A percentile compares a stretch with the other conserved stretches of the same genome.
Conservation (phyloP, 2,888 invertebrate species). For the Listrodromus nycthemerus region DNA sequence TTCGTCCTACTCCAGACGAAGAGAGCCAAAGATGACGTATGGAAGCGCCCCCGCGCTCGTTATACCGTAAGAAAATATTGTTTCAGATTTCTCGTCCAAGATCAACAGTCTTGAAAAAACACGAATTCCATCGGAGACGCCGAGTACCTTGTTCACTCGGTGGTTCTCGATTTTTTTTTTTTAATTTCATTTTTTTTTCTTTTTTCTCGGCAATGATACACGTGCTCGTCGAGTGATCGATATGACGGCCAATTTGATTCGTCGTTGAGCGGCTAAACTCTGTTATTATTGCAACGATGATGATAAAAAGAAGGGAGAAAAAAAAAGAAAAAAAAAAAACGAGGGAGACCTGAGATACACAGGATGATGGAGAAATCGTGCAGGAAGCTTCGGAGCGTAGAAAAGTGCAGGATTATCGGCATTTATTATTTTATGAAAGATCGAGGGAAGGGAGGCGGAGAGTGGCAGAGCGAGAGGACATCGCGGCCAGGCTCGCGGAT, state of each 20-base stretch:
- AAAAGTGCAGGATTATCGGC: slow-evolving; percentile 17
- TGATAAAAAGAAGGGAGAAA: background rate
- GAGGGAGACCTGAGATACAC: background rate
- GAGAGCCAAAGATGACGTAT: background rate
- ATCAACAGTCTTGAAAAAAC: slow-evolving; percentile 61
- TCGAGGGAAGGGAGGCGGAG: background rate
- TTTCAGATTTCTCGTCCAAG: slow-evolving; percentile 22
- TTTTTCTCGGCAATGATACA: background rate
- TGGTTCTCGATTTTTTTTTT: background rate
- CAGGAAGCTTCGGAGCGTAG: slow-evolving; percentile 8
- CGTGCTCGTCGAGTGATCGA: background rate
- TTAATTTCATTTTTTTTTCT: background rate
- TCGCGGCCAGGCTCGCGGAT: background rate
- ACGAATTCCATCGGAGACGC: slow-evolving; percentile 16
- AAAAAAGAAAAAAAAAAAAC: background rate
- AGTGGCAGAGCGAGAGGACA: background rate
- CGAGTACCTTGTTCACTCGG: background rate
- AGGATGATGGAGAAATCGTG: slow-evolving; percentile 13
- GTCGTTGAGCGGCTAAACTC: background rate
- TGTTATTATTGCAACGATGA: background rate
- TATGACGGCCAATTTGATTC: slow-evolving; percentile 10
- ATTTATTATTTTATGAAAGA: slow-evolving; percentile 30
- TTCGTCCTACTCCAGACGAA: slow-evolving; percentile 32
- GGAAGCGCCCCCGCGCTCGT: background rate
- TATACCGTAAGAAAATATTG: slow-evolving; percentile 53